These are phyloP conservation scores for Cyclophora punctaria DNA, from an alignment of 2,888 invertebrate species.

Conservation along the genomic window DNA sequence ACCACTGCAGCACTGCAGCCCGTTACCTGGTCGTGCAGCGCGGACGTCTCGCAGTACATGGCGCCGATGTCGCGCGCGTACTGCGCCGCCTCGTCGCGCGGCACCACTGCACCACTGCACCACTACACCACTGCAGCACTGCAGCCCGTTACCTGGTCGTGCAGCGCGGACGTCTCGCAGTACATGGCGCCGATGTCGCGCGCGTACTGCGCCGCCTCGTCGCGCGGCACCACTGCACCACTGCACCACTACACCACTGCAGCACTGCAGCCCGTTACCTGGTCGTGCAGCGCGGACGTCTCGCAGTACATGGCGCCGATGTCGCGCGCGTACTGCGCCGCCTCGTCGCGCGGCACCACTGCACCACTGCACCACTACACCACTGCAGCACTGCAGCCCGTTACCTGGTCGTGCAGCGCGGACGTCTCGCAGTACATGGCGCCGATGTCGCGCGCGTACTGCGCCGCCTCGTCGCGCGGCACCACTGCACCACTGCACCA, in stretches of 20 bases:
- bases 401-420: conserved; percentile 82
- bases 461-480: conserved; percentile 79
- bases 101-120: conserved; percentile 75
- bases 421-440: conserved; percentile 90
- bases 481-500: conserved; percentile 78
- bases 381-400: neutral
- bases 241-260: conserved; percentile 48
- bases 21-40: no score
- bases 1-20: no score
- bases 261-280: conserved; percentile 47
- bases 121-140: conserved; percentile 33
- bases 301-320: conserved; percentile 91
- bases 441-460: conserved; percentile 87
- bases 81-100: conserved; percentile 77
- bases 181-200: conserved; percentile 87
- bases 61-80: no score
- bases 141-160: conserved; percentile 73
- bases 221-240: conserved; percentile 76
- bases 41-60: no score
- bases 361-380: conserved; percentile 69
- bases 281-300: conserved; percentile 86
- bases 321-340: conserved; percentile 82
- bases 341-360: conserved; percentile 80
- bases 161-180: conserved; percentile 88
- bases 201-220: conserved; percentile 86